These are phyloP conservation scores for Ceuthmochares aereus DNA, from an alignment of 2,113 vertebrate genomes.

Conservation along the genomic window DNA sequence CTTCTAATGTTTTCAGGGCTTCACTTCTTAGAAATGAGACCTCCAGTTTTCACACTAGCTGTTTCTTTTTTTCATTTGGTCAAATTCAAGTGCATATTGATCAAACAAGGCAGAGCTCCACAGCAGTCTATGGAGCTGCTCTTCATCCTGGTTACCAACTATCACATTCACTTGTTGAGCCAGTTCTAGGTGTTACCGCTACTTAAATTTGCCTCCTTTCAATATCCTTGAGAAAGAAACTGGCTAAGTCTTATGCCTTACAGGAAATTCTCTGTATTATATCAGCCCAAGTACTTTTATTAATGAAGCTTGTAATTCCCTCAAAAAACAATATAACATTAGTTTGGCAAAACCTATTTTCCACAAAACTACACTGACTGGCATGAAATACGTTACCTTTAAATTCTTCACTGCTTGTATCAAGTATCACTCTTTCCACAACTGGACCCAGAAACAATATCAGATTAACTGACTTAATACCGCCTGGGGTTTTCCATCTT, in stretches of 20 bases:
- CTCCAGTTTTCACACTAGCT: background rate
- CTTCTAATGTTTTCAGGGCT: background rate
- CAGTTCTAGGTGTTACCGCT: background rate
- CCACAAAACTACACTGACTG: background rate
- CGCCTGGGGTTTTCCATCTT: background rate
- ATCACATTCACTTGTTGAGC: background rate
- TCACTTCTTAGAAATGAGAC: background rate
- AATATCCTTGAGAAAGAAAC: background rate
- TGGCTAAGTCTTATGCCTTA: background rate
- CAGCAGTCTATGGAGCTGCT: background rate
- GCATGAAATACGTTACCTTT: background rate
- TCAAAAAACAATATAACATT: background rate
- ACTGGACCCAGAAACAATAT: background rate
- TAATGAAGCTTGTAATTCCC: constrained; percentile 24
- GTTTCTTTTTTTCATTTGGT: background rate
- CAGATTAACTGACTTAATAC: background rate
- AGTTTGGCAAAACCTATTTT: background rate
- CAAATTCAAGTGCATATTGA: background rate
- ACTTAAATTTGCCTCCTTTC: background rate
- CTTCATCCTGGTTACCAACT: background rate
- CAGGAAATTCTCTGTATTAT: background rate
- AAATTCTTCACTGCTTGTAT: background rate
- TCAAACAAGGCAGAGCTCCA: background rate
- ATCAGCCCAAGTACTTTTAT: background rate
- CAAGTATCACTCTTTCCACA: background rate